Evolutionary conservation across 2,888 invertebrate species (phyloP).

Genomic region (Trichogramma dendrolimi): DNA sequence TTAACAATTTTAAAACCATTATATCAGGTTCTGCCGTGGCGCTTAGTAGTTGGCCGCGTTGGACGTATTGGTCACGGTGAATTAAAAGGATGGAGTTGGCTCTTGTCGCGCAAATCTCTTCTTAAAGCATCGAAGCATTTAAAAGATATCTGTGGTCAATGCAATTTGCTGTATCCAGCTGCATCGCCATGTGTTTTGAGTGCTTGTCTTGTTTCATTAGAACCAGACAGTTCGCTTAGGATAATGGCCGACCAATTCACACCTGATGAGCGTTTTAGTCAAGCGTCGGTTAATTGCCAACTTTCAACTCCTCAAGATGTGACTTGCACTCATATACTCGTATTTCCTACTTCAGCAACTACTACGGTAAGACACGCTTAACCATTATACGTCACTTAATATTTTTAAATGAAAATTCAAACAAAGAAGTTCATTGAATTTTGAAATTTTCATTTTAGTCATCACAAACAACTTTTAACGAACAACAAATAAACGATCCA

Average conservation of each 20-base stretch:
- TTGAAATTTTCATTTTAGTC: slow-evolving; percentile 53
- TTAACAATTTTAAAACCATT: slow-evolving; percentile 5
- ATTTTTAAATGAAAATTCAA: neutral
- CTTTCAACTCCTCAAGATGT: slow-evolving; percentile 95
- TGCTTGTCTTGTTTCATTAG: slow-evolving; percentile 95
- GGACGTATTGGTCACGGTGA: slow-evolving; percentile 98
- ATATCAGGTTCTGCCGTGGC: slow-evolving; percentile 72
- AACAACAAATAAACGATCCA: slow-evolving; percentile 64
- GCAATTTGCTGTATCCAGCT: slow-evolving; percentile 74
- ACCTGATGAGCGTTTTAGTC: slow-evolving; percentile 88
- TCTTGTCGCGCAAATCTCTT: slow-evolving; percentile 87
- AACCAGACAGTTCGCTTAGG: slow-evolving; percentile 78
- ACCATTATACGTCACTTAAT: neutral
- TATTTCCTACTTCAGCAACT: slow-evolving; percentile 95
- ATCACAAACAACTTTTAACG: slow-evolving; percentile 68
- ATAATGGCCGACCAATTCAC: slow-evolving; percentile 94
- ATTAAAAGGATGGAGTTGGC: slow-evolving; percentile 93
- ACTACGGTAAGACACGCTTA: slow-evolving; percentile 65
- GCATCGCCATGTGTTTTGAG: slow-evolving; percentile 90
- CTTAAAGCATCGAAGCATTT: slow-evolving; percentile 81
- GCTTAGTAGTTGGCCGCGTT: slow-evolving; percentile 91
- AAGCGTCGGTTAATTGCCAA: slow-evolving; percentile 81
- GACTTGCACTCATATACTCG: slow-evolving; percentile 95
- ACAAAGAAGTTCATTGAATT: neutral
- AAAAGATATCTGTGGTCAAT: slow-evolving; percentile 87